These are phyloP conservation scores for Diaphora mendica DNA, from an alignment of 2,888 invertebrate species.

Conservation along the genomic window DNA sequence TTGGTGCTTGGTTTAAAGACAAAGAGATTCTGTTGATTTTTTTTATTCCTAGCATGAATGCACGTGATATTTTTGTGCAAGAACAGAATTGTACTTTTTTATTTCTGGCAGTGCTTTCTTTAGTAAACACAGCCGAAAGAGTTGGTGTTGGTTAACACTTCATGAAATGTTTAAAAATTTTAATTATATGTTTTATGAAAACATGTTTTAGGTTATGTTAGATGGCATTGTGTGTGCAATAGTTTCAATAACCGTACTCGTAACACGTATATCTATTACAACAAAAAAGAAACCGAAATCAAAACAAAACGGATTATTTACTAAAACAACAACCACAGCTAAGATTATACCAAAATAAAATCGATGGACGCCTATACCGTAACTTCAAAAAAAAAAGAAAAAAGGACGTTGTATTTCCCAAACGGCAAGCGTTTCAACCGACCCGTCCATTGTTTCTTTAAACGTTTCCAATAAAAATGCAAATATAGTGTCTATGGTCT, in stretches of 20 bases:
- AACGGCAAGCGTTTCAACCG: conserved; percentile 59
- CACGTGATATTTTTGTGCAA: not conserved
- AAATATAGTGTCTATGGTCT: conserved; percentile 73
- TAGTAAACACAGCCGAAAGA: not conserved
- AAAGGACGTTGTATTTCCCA: conserved; percentile 50
- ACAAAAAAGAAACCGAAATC: not conserved
- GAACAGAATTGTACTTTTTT: not conserved
- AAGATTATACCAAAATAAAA: conserved; percentile 38
- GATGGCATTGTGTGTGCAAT: too few species aligned
- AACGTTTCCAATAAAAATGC: conserved; percentile 83
- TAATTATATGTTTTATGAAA: too few species aligned
- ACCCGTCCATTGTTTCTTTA: conserved; percentile 76
- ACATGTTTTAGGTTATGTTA: too few species aligned
- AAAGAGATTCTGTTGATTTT: conserved; percentile 16
- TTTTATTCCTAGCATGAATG: conserved; percentile 8
- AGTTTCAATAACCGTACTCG: too few species aligned
- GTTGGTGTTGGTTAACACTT: not conserved
- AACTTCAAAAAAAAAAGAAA: conserved; percentile 26
- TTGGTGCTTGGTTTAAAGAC: conserved; percentile 33
- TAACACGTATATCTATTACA: too few species aligned
- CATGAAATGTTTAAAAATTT: too few species aligned
- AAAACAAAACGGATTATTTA: conserved; percentile 14
- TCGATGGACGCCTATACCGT: conserved; percentile 35
- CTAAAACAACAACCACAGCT: conserved; percentile 19
- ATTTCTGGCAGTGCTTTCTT: not conserved